A percentile compares a stretch with the other conserved stretches of the same genome.
Evolutionary conservation across 2,888 invertebrate genomes (phyloP).

Genomic region (Nomada ruficornis): DNA sequence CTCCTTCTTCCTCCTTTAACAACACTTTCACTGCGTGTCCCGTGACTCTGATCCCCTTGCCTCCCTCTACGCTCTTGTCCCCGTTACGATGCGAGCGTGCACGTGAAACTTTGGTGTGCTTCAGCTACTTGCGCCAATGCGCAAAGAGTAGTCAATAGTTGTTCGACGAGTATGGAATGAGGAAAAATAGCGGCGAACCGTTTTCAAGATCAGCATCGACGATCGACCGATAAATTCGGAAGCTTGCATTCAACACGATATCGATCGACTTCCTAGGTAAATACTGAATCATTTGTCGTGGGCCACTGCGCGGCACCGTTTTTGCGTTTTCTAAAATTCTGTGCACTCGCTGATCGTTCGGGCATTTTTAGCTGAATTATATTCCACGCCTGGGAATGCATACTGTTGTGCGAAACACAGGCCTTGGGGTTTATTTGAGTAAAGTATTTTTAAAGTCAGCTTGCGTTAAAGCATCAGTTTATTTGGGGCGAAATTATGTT

Average conservation of each 20-base stretch:
- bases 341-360: not conserved
- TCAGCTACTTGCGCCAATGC: not conserved
- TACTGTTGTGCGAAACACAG: too few relatives aligned
- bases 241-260: constrained; percentile 7
- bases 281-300: not conserved
- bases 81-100: constrained; percentile 42
- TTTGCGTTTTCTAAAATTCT: not conserved
- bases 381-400: not conserved
- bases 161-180: constrained; percentile 34
- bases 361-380: not conserved
- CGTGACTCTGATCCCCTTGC: constrained; percentile 71
- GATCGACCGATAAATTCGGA: constrained; percentile 36
- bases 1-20: constrained; percentile 66
- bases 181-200: constrained; percentile 67
- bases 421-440: too few relatives aligned
- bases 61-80: constrained; percentile 55
- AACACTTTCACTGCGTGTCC: constrained; percentile 79
- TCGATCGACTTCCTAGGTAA: constrained; percentile 15
- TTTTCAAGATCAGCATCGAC: constrained; percentile 65
- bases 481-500: too few relatives aligned
- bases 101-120: constrained; percentile 40
- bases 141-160: constrained; percentile 27
- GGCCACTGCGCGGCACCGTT: too few relatives aligned
- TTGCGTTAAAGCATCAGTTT: too few relatives aligned
- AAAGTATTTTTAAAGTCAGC: too few relatives aligned